Evolutionary conservation across 2,113 vertebrate genomes (phyloP).

Genomic region (Thalassarche chlororhynchos): DNA sequence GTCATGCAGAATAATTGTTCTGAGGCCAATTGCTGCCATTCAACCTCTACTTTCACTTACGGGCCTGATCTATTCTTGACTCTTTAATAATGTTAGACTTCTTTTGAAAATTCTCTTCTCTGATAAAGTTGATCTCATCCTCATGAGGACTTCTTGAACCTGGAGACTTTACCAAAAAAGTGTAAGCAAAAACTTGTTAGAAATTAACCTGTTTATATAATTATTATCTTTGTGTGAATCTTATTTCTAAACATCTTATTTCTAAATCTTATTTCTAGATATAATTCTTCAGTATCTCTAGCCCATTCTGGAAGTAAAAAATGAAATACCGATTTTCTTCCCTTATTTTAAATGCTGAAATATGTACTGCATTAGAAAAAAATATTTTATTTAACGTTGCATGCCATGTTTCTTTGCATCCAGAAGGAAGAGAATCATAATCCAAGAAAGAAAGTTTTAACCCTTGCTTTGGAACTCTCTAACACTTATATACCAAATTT

Average conservation of each 20-base stretch:
- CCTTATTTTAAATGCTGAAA: background rate
- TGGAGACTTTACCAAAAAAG: slow-evolving; percentile 15
- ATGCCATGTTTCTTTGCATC: background rate
- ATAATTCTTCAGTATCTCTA: background rate
- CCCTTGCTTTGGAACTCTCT: background rate
- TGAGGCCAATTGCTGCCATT: background rate
- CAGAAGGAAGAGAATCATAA: background rate
- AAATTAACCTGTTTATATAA: background rate
- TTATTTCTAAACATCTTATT: background rate
- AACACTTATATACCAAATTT: background rate
- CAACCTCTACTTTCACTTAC: slow-evolving; percentile 28
- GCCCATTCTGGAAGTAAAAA: background rate
- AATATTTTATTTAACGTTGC: background rate
- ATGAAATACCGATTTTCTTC: background rate
- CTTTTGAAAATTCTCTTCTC: background rate
- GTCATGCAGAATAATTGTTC: background rate
- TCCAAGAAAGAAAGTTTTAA: background rate
- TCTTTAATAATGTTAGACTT: background rate
- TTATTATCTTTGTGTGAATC: background rate
- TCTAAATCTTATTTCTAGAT: background rate
- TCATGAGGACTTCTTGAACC: background rate
- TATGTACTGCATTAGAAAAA: background rate
- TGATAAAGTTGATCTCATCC: background rate
- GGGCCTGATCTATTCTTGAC: background rate
- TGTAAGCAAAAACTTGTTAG: background rate